These are phyloP conservation scores for Pterobdella sp. DNA, from an alignment of 2,888 invertebrate species.

Conservation along the genomic window DNA sequence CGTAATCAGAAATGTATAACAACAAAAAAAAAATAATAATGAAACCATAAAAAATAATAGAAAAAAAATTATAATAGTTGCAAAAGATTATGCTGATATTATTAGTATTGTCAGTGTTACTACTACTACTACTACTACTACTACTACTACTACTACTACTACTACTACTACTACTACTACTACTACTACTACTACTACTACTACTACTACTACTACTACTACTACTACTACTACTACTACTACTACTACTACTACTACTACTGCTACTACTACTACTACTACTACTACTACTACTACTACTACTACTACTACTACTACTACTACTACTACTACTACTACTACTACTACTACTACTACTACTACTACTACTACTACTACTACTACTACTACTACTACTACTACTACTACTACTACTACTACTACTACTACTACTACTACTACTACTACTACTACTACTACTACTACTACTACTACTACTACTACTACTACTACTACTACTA, in stretches of 20 bases:
- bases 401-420: constrained; percentile 16
- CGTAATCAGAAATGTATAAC: too few species aligned
- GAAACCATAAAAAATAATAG: too few species aligned
- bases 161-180: constrained; percentile 12
- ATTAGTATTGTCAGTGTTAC: not conserved
- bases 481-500: constrained; percentile 17
- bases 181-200: not conserved
- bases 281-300: constrained; percentile 17
- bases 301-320: constrained; percentile 2
- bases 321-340: constrained; percentile 18
- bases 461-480: constrained; percentile 10
- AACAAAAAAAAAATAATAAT: too few species aligned
- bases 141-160: constrained; percentile 17
- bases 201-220: constrained; percentile 7
- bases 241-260: not conserved
- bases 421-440: constrained; percentile 12
- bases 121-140: not conserved
- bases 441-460: not conserved
- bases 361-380: constrained; percentile 19
- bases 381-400: constrained; percentile 13
- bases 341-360: constrained; percentile 18
- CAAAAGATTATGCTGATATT: too few species aligned
- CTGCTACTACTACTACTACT: constrained; percentile 8
- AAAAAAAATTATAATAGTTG: too few species aligned
- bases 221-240: not conserved